Evolutionary conservation across 2,888 invertebrate genomes (phyloP), one percentile per base, ranked within the genome.

Genomic region (Orthosia incerta): DNA sequence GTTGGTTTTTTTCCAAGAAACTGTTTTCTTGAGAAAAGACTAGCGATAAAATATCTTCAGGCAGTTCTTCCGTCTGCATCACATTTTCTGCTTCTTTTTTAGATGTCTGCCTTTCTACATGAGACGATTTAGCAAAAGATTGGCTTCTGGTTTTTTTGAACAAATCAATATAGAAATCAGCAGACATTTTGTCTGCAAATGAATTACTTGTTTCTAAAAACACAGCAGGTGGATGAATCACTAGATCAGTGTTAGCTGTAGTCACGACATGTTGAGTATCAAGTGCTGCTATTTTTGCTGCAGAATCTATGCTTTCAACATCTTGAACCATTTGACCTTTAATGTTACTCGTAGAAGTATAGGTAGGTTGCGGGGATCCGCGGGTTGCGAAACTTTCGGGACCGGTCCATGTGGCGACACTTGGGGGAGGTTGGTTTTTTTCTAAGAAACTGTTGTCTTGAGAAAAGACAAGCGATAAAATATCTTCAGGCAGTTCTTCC

Each of bases 121-220:
- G n/a, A 16, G 48, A 9, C 0, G 31, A 18, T 39, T 64, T 67
- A 4, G 13, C 15, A 15, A 51, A 53, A 1, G 15, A 18, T 45
- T 71, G 53, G 3, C 12, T 63, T 69, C 76, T 71, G 2, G 64
- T 64, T 51, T 82, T 80, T 31, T 78, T 84, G 57, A 55, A 78
- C 45, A 71, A 26, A 55, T 78, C 60, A 13, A 76, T 76, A 3
- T 83, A 72, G 18, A 67, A 69, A 50, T 72, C 74, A 23, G 63
- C 72, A 26, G 81, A 70, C 12, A 45, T 60, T 66, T 57, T 70
- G 1, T 77, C 64, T 4, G 26, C 45, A 45, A 31, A 26, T 23
- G 26, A 39, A 51, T 51, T 2, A 16, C 20, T 57, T 18, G 31
- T 48, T 53, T 78, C 74, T 0, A 45, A 39, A 55, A 60, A 71